Percentiles rank a stretch among this genome's conserved stretches.
Evolutionary conservation across 2,888 invertebrate species (phyloP).

Genomic region (Polydesmus complanatus): DNA sequence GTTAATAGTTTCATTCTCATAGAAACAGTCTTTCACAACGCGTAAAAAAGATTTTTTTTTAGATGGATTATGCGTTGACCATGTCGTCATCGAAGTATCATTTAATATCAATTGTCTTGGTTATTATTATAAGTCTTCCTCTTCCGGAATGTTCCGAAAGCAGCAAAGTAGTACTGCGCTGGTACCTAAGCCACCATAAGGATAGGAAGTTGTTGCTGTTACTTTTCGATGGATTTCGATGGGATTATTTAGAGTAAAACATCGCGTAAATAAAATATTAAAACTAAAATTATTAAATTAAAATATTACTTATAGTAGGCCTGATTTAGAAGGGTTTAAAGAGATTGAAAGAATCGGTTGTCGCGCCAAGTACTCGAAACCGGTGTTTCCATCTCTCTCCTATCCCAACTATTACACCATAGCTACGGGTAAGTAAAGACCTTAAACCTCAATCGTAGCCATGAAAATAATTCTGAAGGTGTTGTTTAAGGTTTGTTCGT

Average conservation of each 20-base stretch:
- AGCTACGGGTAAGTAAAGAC: background rate
- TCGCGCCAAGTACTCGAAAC: background rate
- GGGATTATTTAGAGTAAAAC: background rate
- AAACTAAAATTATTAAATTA: too few relatives aligned
- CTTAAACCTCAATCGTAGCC: background rate
- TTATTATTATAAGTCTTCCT: too few relatives aligned
- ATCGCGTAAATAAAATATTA: background rate
- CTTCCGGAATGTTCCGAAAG: too few relatives aligned
- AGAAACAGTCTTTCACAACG: too few relatives aligned
- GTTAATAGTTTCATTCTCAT: too few relatives aligned
- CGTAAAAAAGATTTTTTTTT: too few relatives aligned
- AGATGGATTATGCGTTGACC: too few relatives aligned
- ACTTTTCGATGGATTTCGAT: background rate
- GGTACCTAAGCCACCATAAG: too few relatives aligned
- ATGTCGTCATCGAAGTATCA: too few relatives aligned
- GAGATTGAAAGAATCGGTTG: background rate
- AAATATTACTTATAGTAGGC: background rate
- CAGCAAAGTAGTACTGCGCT: too few relatives aligned
- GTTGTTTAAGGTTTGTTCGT: conserved; percentile 27
- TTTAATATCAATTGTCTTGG: too few relatives aligned
- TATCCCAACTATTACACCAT: conserved; percentile 1
- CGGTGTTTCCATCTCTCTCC: background rate
- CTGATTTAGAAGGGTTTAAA: background rate
- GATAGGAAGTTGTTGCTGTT: conserved; percentile 1
- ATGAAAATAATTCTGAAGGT: background rate